Conservation (phyloP, 2,888 invertebrate genomes). For the Nemotelus nigrinus region DNA sequence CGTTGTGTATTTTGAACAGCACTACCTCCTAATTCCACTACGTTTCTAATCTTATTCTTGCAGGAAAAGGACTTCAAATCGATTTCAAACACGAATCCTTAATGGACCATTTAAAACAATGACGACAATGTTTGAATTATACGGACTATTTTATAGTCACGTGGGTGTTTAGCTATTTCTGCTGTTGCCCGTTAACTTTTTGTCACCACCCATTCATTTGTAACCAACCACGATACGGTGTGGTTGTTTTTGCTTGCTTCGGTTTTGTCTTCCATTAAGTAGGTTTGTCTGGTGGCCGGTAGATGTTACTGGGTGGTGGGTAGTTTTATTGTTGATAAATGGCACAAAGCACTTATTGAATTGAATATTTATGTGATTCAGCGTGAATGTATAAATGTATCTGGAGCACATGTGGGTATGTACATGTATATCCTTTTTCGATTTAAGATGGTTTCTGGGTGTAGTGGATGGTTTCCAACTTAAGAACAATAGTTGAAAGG, state of each 20-base stretch:
- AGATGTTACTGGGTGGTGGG: constrained; percentile 7
- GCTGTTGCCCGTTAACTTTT: not conserved
- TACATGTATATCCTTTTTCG: not conserved
- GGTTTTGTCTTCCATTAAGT: too few relatives aligned
- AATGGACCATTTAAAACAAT: constrained; percentile 51
- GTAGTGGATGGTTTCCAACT: not conserved
- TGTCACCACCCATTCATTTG: not conserved
- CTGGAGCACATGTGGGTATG: not conserved
- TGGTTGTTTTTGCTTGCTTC: not conserved
- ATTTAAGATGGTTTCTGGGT: not conserved
- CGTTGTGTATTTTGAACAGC: not conserved
- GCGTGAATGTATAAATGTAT: constrained; percentile 2
- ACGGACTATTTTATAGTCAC: constrained; percentile 47
- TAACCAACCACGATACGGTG: not conserved
- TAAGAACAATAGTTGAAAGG: not conserved
- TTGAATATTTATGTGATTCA: constrained; percentile 51
- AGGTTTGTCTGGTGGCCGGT: too few relatives aligned
- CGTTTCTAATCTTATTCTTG: not conserved
- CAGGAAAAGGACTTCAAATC: too few relatives aligned
- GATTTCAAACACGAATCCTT: constrained; percentile 45
- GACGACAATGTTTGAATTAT: constrained; percentile 49
- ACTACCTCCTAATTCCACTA: not conserved
- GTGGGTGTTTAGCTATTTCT: constrained; percentile 18
- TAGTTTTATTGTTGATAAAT: constrained; percentile 51
- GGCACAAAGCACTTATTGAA: constrained; percentile 54